Evolutionary conservation across 2,797 vertebrate genomes (phyloP).

Genomic region (Propithecus deckenii): DNA sequence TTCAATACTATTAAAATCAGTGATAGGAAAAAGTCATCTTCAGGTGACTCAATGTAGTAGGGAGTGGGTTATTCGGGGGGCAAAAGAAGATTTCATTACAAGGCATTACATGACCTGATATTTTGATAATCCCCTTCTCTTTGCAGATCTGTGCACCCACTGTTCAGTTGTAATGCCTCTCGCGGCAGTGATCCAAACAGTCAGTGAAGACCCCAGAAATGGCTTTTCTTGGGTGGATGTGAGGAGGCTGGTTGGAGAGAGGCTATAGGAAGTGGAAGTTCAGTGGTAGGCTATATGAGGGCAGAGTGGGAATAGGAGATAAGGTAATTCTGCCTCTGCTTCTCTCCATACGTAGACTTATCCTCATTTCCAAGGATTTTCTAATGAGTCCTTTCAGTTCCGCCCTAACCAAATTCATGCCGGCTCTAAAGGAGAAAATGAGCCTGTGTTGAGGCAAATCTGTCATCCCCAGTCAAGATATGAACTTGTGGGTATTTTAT

Average conservation of each 20-base stretch:
- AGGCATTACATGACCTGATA: constrained; percentile 61
- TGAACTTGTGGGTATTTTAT: neutral
- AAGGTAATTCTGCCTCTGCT: neutral
- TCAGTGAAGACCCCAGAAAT: neutral
- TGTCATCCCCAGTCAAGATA: neutral
- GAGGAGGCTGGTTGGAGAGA: neutral
- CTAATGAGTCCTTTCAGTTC: neutral
- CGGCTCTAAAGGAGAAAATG: neutral
- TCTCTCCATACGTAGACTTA: neutral
- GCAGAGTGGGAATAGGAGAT: neutral
- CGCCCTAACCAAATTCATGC: neutral
- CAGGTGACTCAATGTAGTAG: neutral
- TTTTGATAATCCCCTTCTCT: constrained; percentile 41
- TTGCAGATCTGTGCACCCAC: neutral
- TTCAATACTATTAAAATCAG: constrained; percentile 19
- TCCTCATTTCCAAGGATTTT: neutral
- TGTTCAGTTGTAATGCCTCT: neutral
- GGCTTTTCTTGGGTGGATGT: neutral
- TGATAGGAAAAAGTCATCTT: neutral
- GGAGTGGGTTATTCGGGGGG: neutral
- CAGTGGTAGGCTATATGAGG: neutral
- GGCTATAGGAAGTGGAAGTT: neutral
- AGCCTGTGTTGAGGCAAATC: neutral
- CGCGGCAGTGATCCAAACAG: neutral
- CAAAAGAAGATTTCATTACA: constrained; percentile 53